These are phyloP conservation scores for Bombylius major DNA, from an alignment of 2,888 invertebrate genomes.

Conservation along the genomic window DNA sequence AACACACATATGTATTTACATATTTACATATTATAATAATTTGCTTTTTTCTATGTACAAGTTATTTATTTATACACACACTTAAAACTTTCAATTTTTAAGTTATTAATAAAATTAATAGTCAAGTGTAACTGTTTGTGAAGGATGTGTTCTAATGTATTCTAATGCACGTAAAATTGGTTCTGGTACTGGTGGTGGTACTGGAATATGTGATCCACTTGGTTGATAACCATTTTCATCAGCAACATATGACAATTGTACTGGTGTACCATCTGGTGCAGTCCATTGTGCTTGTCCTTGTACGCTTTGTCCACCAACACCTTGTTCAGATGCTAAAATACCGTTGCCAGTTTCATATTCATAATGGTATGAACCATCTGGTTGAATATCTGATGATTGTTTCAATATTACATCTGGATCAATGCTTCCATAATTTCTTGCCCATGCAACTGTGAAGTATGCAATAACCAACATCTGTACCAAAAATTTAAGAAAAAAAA, in stretches of 20 bases:
- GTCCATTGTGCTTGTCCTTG: conserved; percentile 23
- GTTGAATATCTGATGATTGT: conserved; percentile 21
- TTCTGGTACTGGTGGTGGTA: conserved; percentile 26
- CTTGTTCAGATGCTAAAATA: conserved; percentile 17
- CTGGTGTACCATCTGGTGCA: conserved; percentile 25
- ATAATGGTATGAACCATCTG: conserved; percentile 23
- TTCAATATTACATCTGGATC: not conserved
- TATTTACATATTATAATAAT: too few species aligned
- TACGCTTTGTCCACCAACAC: conserved; percentile 26
- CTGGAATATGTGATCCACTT: conserved; percentile 19
- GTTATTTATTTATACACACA: too few species aligned
- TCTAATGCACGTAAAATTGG: conserved; percentile 24
- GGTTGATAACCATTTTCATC: conserved; percentile 27
- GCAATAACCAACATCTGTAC: too few species aligned
- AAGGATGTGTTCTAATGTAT: conserved; percentile 25
- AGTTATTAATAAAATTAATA: too few species aligned
- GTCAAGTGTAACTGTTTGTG: not conserved
- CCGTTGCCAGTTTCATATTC: conserved; percentile 23
- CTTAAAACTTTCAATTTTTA: too few species aligned
- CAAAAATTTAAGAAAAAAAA: too few species aligned
- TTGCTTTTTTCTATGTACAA: too few species aligned
- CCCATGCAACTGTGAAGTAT: too few species aligned
- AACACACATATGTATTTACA: too few species aligned
- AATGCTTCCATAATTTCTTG: too few species aligned
- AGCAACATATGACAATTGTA: conserved; percentile 23